phyloP scores from a whole-genome alignment of 2,113 vertebrate genomes.

The Suncus etruscus region DNA sequence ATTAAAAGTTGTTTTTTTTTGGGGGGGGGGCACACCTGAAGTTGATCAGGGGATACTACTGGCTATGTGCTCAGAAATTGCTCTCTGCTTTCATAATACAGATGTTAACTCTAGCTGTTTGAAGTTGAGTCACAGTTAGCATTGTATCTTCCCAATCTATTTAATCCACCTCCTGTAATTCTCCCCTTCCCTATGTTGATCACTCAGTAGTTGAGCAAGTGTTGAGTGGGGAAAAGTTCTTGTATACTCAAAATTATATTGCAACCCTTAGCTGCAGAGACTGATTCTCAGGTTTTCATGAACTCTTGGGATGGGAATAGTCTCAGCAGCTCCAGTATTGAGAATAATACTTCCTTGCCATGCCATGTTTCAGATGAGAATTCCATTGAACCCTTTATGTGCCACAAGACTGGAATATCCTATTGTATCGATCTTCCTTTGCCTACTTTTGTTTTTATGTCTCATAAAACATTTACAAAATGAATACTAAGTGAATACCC shows the following conservation, averaged over 20 bases:
- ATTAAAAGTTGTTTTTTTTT: background rate
- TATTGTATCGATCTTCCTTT: background rate
- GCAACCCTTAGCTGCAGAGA: background rate
- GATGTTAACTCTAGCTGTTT: background rate
- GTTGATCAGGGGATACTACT: too few relatives aligned
- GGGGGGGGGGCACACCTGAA: too few relatives aligned
- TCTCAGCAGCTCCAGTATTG: background rate
- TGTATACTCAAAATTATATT: background rate
- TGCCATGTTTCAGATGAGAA: background rate
- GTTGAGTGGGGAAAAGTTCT: constrained; percentile 3
- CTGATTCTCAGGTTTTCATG: background rate
- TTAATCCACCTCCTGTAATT: background rate
- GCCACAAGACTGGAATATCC: background rate
- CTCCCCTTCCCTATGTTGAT: background rate
- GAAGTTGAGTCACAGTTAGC: background rate
- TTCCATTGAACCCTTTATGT: background rate
- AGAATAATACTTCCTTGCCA: background rate
- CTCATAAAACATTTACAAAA: background rate
- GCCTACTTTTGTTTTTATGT: background rate
- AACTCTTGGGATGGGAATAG: background rate
- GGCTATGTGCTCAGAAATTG: too few relatives aligned
- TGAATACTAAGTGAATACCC: background rate
- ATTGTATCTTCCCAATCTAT: background rate
- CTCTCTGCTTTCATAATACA: background rate
- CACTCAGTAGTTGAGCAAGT: background rate